Evolutionary conservation across 2,113 vertebrate species (phyloP).

Genomic region (Puma concolor): DNA sequence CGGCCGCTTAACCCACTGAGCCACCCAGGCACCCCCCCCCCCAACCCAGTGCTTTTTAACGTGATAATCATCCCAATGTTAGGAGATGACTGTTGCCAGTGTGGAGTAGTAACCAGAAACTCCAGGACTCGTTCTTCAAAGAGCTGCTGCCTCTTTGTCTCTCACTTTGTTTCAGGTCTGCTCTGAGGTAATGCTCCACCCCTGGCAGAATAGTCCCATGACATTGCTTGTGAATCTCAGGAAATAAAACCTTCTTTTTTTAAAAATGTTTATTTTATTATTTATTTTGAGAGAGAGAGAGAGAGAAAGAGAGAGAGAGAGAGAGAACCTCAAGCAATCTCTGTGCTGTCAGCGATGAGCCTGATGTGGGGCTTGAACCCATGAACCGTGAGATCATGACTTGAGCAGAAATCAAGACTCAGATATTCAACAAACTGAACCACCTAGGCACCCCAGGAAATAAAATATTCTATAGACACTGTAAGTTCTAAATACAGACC

Average conservation of each 20-base stretch:
- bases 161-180: not conserved
- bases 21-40: too few relatives aligned
- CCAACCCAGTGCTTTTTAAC: not conserved
- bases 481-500: not conserved
- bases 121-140: not conserved
- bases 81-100: not conserved
- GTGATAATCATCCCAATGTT: not conserved
- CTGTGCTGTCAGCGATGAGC: too few relatives aligned
- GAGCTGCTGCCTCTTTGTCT: not conserved
- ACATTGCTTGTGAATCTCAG: not conserved
- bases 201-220: not conserved
- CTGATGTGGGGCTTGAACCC: too few relatives aligned
- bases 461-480: not conserved
- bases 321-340: too few relatives aligned
- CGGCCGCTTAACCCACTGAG: too few relatives aligned
- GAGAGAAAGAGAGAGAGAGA: too few relatives aligned
- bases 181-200: not conserved
- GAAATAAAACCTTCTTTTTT: not conserved
- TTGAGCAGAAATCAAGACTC: too few relatives aligned
- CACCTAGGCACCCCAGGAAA: not conserved
- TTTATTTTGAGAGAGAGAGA: too few relatives aligned
- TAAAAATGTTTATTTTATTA: too few relatives aligned
- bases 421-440: too few relatives aligned
- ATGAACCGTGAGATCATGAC: too few relatives aligned
- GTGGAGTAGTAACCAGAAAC: not conserved